Base-by-base conservation (phyloP, 2,113 vertebrate genomes). In the Malurus melanocephalus region DNA sequence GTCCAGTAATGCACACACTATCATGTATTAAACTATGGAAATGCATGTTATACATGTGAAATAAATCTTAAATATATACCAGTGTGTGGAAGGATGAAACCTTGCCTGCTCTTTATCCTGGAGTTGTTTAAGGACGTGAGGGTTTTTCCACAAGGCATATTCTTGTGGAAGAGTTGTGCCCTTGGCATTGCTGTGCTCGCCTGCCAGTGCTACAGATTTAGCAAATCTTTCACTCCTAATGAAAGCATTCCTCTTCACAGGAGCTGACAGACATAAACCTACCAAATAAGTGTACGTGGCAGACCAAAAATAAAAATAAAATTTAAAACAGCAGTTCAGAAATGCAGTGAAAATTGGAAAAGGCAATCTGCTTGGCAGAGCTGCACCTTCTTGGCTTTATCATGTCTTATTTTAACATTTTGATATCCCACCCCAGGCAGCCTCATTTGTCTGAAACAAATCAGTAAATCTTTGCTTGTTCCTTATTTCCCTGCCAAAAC, bases 121-220 rank as follows among this genome's bases (percentile, higher is more conserved):
- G 11, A 84, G 24, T 16, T n/a, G 22, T 6, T 56, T 38, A 40
- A 80, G n/a, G n/a, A n/a, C n/a, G n/a, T n/a, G n/a, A n/a, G n/a
- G 23, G 3, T n/a, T 92, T 28, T 74, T 55, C 26, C 2, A 33
- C 5, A 33, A 53, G 23, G 4, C 9, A 0, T 55, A 6, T 30
- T 35, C 22, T 33, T 35, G 35, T 35, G 35, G 35, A 35, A 35
- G 35, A 19, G 24, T 14, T 43, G 18, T 61, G 16, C 33, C 17
- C 5, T 51, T 55, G 48, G 33, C 28, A 46, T 11, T 38, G 20
- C 24, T 43, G 15, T 33, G 2, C 23, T 72, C 0, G 0, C 30
- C 20, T 43, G 16, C 10, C 15, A 45, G 16, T n/a, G 27, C 16
- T 28, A 52, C 26, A 80, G 48, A 43, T 53, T 53, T 30, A 38